Base-by-base conservation (phyloP, 2,888 invertebrate genomes). In the Physocephala rufipes region DNA sequence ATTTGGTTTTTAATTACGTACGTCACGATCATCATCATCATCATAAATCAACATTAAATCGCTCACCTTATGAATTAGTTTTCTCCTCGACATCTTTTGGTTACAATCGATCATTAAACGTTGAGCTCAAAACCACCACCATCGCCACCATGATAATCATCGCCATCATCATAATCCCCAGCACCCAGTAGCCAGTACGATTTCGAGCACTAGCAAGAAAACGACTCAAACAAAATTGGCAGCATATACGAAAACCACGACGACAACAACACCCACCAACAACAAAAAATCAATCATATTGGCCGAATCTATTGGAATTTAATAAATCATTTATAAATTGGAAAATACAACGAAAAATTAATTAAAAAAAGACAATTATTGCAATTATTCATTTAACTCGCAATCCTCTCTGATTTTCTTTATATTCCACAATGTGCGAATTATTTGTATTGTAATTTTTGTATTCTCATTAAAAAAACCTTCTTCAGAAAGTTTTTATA, bases 161-260 rank as follows among this genome's bases (percentile, higher is more conserved):
- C 65, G 51, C n/a, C 64, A 64, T 51, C 30, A 15, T 51, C 51
- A 64, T 51, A 47, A 45, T 21, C 51, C 47, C 28, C 47, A 28
- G 15, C 64, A 64, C 28, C 51, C 47, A 47, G 36, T 28, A 51
- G 16, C 12, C 49, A 49, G 51, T 26, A 47, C 36, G 55, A 66
- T 9, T n/a, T n/a, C n/a, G n/a, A 66, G 55, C 55, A 55, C 53
- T 43, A 53, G 28, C 53, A 63, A 63, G 21, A 47, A 36, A 62
- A 28, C 21, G 19, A 43, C 30, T 30, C 51, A 51, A 30, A 30
- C 49, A 65, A 51, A 51, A 65, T 65, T 65, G 47, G 65, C 65
- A 51, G 65, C 36, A 28, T 63, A 26, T 3, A 43, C 43, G 26
- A 24, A 12, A 45, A 63, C 47, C 19, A 63, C 19, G 24, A 45